Conservation (phyloP, 2,113 vertebrate genomes). For the Sinocyclocheilus anophthalmus region DNA sequence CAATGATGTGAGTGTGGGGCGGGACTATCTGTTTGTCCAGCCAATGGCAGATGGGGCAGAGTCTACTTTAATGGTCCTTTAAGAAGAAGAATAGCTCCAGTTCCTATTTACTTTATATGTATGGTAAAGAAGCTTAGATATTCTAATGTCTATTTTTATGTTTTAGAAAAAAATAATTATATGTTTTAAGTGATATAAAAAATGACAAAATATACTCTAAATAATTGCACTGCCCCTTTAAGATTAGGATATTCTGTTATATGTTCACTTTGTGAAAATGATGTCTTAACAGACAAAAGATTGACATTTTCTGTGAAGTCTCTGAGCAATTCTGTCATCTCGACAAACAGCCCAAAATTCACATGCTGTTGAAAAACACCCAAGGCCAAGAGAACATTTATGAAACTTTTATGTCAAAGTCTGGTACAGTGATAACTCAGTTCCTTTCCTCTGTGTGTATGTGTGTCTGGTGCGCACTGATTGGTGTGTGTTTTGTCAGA, state of each 20-base stretch:
- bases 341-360: not conserved
- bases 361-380: not conserved
- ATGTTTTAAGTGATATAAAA: not conserved
- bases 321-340: not conserved
- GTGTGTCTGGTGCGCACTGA: not conserved
- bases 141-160: not conserved
- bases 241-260: not conserved
- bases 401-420: not conserved
- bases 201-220: too few species aligned
- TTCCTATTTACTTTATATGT: not conserved
- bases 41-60: too few species aligned
- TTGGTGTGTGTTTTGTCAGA: constrained; percentile 70
- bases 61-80: not conserved
- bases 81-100: not conserved
- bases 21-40: too few species aligned
- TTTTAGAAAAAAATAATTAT: not conserved
- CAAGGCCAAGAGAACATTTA: not conserved
- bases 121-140: not conserved
- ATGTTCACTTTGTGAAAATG: too few species aligned
- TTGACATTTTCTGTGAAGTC: not conserved
- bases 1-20: too few species aligned
- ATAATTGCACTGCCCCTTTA: not conserved
- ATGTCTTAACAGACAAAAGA: too few species aligned
- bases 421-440: constrained; percentile 12
- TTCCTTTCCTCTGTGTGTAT: not conserved